Percentiles rank a stretch among this genome's conserved stretches.
These are phyloP conservation scores for Caenorhabditis sp. DNA, from an alignment of 2,888 invertebrate genomes.

Conservation along the genomic window DNA sequence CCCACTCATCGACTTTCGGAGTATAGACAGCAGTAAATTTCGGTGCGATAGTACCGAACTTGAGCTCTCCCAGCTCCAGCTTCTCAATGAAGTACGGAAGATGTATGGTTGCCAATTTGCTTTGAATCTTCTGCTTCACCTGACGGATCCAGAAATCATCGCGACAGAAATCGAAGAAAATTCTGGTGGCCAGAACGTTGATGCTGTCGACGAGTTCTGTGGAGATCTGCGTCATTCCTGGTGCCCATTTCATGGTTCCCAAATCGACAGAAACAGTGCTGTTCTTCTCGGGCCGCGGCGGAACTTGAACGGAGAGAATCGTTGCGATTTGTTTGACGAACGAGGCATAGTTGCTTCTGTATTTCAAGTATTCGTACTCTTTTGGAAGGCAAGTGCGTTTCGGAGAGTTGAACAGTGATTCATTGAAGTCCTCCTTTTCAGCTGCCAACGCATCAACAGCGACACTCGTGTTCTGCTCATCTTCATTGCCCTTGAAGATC, in stretches of 20 bases:
- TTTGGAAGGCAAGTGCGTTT: constrained; percentile 43
- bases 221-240: constrained; percentile 64
- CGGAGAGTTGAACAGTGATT: constrained; percentile 53
- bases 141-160: constrained; percentile 88
- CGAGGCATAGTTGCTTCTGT: constrained; percentile 60
- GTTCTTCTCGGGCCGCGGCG: constrained; percentile 63
- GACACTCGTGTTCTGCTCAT: constrained; percentile 36
- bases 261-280: constrained; percentile 69
- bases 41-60: constrained; percentile 80
- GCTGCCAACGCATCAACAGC: constrained; percentile 56
- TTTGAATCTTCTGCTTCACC: constrained; percentile 90
- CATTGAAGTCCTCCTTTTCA: constrained; percentile 54
- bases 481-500: constrained; percentile 33
- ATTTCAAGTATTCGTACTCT: constrained; percentile 61
- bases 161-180: constrained; percentile 91
- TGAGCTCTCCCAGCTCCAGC: constrained; percentile 86
- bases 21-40: constrained; percentile 81
- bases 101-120: constrained; percentile 91
- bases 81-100: constrained; percentile 93
- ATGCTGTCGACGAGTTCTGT: constrained; percentile 79
- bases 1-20: constrained; percentile 90
- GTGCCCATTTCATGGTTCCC: constrained; percentile 72
- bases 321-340: constrained; percentile 59
- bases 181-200: constrained; percentile 82
- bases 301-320: constrained; percentile 58